These are phyloP conservation scores for Thunnus maccoyii DNA, from an alignment of 2,113 vertebrate species.

Conservation along the genomic window DNA sequence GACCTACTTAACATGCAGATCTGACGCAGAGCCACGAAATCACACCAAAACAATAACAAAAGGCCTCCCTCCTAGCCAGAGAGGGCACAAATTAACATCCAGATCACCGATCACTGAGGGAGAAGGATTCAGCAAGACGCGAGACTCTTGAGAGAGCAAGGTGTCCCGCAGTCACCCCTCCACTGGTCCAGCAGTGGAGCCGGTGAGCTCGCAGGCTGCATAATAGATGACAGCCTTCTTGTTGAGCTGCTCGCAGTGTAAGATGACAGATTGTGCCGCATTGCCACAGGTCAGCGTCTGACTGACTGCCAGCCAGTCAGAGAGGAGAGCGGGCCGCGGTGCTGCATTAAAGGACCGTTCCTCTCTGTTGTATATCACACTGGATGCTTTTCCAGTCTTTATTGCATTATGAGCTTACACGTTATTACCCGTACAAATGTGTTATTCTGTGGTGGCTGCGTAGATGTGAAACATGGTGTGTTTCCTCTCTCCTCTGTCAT, in stretches of 20 bases:
- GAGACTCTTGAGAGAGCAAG: too few species aligned
- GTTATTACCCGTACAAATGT: too few species aligned
- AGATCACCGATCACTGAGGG: slow-evolving; percentile 39
- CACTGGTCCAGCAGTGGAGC: neutral
- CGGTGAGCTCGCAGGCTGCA: neutral
- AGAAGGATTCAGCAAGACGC: neutral
- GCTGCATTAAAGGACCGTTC: slow-evolving; percentile 15
- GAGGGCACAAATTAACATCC: slow-evolving; percentile 33
- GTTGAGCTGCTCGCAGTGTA: slow-evolving; percentile 8
- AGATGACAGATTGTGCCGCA: slow-evolving; percentile 39
- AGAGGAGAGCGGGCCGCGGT: neutral
- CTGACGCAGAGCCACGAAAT: slow-evolving; percentile 62
- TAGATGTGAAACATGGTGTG: too few species aligned
- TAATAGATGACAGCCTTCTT: neutral
- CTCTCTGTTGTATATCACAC: too few species aligned
- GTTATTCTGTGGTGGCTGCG: too few species aligned
- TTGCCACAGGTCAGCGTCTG: slow-evolving; percentile 35
- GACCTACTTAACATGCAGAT: slow-evolving; percentile 80
- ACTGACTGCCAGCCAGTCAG: slow-evolving; percentile 28
- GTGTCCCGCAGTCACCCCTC: neutral
- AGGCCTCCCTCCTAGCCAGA: slow-evolving; percentile 35
- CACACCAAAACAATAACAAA: slow-evolving; percentile 79
- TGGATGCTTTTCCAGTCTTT: too few species aligned
- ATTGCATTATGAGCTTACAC: too few species aligned
- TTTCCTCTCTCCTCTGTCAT: neutral